phyloP scores from a whole-genome alignment of 2,113 vertebrate species.

The Fulmarus glacialis region DNA sequence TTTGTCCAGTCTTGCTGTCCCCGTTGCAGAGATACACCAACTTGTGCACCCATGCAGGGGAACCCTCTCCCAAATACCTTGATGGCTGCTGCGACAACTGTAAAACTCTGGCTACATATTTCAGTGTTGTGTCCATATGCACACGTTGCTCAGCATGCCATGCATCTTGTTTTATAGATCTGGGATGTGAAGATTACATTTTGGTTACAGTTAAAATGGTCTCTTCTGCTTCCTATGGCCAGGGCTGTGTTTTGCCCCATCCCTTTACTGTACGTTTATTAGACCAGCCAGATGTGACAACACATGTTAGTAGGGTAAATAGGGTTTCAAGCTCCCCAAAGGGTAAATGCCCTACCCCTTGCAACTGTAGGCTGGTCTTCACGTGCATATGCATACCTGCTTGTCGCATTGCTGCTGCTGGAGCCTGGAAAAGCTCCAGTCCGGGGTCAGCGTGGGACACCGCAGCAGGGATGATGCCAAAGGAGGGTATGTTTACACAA shows the following conservation, averaged over 20 bases:
- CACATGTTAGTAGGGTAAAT: neutral
- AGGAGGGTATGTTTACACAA: neutral
- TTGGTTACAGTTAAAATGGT: neutral
- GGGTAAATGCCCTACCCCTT: neutral
- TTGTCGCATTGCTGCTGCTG: neutral
- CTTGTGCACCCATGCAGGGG: rapidly evolving
- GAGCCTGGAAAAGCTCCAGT: neutral
- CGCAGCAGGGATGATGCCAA: neutral
- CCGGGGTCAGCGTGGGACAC: rapidly evolving
- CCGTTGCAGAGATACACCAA: neutral
- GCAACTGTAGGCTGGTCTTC: neutral
- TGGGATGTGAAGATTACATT: neutral
- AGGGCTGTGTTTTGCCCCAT: neutral
- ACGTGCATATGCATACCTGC: rapidly evolving
- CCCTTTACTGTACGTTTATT: neutral
- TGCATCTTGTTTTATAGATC: neutral
- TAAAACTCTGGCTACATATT: neutral
- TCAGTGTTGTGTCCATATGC: neutral
- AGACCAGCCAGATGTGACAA: neutral
- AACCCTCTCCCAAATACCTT: neutral
- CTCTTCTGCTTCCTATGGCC: neutral
- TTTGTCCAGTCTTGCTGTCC: neutral
- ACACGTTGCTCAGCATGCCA: rapidly evolving
- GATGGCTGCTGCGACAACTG: neutral
- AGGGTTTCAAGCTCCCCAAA: neutral